Evolutionary conservation across 2,888 invertebrate genomes (phyloP).

Genomic region (Athalia circularis): DNA sequence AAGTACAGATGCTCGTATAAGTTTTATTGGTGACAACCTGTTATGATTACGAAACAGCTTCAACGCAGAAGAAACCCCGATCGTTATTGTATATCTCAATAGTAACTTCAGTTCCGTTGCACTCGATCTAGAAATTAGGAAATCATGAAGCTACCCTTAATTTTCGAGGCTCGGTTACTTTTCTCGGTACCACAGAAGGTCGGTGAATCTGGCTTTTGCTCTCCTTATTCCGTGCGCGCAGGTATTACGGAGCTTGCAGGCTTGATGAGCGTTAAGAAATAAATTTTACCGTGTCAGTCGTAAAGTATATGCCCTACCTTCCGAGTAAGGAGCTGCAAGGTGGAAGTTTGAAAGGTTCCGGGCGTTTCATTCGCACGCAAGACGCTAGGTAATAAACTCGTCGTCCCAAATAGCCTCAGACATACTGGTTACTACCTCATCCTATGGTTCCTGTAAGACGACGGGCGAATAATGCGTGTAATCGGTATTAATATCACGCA

Average conservation of each 20-base stretch:
- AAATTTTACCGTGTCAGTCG: slow-evolving; percentile 23
- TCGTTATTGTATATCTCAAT: too few species aligned
- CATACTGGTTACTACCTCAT: slow-evolving; percentile 23
- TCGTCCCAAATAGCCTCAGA: slow-evolving; percentile 42
- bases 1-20: too few species aligned
- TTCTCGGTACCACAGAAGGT: too few species aligned
- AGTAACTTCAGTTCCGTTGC: too few species aligned
- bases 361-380: slow-evolving; percentile 41
- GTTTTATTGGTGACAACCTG: too few species aligned
- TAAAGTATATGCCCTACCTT: slow-evolving; percentile 7
- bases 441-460: slow-evolving; percentile 30
- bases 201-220: neutral
- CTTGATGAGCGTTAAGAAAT: slow-evolving; percentile 29
- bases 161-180: too few species aligned
- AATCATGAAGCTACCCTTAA: too few species aligned
- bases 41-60: too few species aligned
- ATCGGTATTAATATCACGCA: slow-evolving; percentile 48
- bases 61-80: too few species aligned
- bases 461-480: slow-evolving; percentile 44
- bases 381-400: slow-evolving; percentile 44
- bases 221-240: neutral
- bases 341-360: slow-evolving; percentile 38
- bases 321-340: slow-evolving; percentile 23
- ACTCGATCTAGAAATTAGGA: too few species aligned
- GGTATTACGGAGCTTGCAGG: slow-evolving; percentile 3